Percentiles rank a stretch among this genome's conserved stretches.
These are phyloP conservation scores for Cheirogaleus medius DNA, from an alignment of 2,113 vertebrate genomes.

Conservation along the genomic window DNA sequence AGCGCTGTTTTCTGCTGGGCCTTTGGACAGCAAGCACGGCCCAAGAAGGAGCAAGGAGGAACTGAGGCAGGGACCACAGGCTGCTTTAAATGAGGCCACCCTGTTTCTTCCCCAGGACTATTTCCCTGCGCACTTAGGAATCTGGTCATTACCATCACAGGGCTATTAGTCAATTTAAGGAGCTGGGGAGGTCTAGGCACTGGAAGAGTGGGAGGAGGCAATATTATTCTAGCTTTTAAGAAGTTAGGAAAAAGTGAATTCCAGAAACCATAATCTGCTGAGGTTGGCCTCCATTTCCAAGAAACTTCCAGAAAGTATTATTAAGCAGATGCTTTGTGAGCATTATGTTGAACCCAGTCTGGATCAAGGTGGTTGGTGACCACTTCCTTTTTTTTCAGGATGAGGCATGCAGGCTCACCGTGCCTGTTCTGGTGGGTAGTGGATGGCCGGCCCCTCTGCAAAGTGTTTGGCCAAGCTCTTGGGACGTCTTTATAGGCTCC, in stretches of 20 bases:
- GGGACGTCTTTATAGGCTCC: neutral
- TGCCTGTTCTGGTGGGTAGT: neutral
- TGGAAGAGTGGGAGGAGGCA: neutral
- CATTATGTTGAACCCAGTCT: neutral
- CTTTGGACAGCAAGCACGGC: neutral
- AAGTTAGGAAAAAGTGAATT: constrained; percentile 23
- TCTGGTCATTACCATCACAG: neutral
- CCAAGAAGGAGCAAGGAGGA: too few relatives aligned
- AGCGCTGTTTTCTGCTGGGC: neutral
- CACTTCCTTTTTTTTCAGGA: neutral
- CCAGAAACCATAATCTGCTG: neutral
- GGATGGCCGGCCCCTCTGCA: neutral
- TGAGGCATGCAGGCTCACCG: neutral
- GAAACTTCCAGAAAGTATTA: neutral
- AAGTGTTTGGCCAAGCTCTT: neutral
- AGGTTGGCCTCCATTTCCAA: neutral
- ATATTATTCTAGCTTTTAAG: neutral
- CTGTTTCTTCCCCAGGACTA: too few relatives aligned
- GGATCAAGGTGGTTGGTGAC: neutral
- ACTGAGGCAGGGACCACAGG: neutral
- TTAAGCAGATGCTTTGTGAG: neutral
- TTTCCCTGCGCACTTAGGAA: neutral
- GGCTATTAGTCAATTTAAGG: neutral
- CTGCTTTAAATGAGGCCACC: neutral
- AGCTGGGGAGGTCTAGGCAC: neutral